These are phyloP conservation scores for Pyrocoelia pectoralis DNA, from an alignment of 2,888 invertebrate genomes.

Conservation along the genomic window DNA sequence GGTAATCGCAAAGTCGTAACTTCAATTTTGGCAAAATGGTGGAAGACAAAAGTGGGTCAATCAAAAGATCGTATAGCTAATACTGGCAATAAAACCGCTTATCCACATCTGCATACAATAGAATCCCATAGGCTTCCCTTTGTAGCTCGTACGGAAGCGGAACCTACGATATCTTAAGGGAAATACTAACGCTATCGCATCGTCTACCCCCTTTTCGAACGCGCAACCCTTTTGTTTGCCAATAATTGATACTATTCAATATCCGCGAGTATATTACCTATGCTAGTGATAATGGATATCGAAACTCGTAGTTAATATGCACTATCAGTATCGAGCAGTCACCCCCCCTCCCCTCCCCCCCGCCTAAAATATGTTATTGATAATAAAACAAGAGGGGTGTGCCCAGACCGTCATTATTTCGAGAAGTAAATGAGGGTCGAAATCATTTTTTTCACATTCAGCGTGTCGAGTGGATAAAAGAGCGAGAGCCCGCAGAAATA, in stretches of 20 bases:
- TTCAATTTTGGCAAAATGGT: not conserved
- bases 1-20: not conserved
- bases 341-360: too few relatives aligned
- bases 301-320: slow-evolving; percentile 27
- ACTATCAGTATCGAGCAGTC: slow-evolving; percentile 27
- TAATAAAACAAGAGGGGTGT: slow-evolving; percentile 6
- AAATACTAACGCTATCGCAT: slow-evolving; percentile 34
- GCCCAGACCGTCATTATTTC: not conserved
- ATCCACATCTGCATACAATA: slow-evolving; percentile 38
- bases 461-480: not conserved
- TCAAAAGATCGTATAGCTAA: slow-evolving; percentile 31
- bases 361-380: slow-evolving; percentile 29
- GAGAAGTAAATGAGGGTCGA: not conserved
- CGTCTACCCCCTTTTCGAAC: slow-evolving; percentile 39
- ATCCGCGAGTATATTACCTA: too few relatives aligned
- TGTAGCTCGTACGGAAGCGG: slow-evolving; percentile 45
- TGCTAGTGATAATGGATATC: slow-evolving; percentile 17
- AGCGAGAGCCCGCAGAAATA: not conserved
- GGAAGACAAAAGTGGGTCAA: slow-evolving; percentile 30
- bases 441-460: too few relatives aligned
- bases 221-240: slow-evolving; percentile 46
- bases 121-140: slow-evolving; percentile 36
- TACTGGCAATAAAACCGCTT: slow-evolving; percentile 33
- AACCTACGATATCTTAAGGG: slow-evolving; percentile 46
- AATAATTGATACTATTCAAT: slow-evolving; percentile 46